Evolutionary conservation across 2,113 vertebrate genomes (phyloP), one percentile per base, ranked within the genome.

Genomic region (Rattus rattus): DNA sequence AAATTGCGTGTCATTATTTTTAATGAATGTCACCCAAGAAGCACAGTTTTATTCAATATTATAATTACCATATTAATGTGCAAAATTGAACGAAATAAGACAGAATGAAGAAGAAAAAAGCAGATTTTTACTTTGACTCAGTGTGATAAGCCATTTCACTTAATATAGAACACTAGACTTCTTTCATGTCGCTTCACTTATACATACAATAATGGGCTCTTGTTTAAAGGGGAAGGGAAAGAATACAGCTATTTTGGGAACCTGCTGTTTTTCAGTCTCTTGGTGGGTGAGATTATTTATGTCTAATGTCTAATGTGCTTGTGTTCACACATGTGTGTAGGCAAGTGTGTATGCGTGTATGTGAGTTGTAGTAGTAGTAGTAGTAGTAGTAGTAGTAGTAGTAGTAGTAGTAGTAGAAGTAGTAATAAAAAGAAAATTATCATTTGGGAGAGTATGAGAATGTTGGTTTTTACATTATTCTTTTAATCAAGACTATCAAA

Each of bases 401-500:
- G 22, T 12, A 67, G 11, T 12, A 33, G 11, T 13, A 33, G 4
- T 30, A 67, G 28, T 30, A 67, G 26, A 26, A 61, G 20, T 47
- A 84, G 1, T 67, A 88, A 33, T 88, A 94, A 91, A 22, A 70
- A 19, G 52, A 43, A 77, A 96, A 94, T 0, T 56, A 59, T 47
- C 16, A 11, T n/a, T 30, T 91, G n/a, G 54, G 83, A 92, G 28
- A 63, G 30, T 88, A 70, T 95, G 47, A 67, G 43, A 93, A 87
- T 19, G 77, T 61, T 79, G 5, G 90, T 22, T 86, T 97, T 72
- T 90, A 56, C 77, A n/a, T 87, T 73, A 2, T 2, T 54, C 1
- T 83, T 93, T 96, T 85, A 70, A 91, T 96, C 14, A 92, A 76
- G 26, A 86, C 93, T 28, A 43, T 87, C 14, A 90, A 36, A 96